Conservation (phyloP, 2,888 invertebrate species). For the Tortricodes alternella region DNA sequence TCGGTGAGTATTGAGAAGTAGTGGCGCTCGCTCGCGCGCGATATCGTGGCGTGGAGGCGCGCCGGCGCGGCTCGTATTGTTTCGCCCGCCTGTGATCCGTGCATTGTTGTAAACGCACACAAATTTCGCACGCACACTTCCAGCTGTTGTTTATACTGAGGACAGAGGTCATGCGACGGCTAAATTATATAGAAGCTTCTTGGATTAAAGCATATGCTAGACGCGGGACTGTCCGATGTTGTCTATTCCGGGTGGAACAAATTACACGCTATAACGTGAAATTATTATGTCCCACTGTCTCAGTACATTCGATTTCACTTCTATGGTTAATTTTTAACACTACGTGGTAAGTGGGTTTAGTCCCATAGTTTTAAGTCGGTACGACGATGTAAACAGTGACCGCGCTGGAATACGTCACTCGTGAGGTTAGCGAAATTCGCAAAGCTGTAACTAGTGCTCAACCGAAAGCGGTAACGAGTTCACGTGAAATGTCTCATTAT, state of each 20-base stretch:
- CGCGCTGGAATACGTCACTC: no score
- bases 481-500: no score
- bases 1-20: background rate
- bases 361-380: no score
- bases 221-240: background rate
- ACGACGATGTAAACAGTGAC: no score
- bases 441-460: no score
- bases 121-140: constrained; percentile 55
- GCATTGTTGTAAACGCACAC: constrained; percentile 62
- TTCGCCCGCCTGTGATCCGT: constrained; percentile 66
- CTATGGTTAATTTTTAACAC: no score
- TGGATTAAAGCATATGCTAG: constrained; percentile 4
- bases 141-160: constrained; percentile 64
- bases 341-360: no score
- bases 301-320: no score
- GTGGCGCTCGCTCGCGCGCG: constrained; percentile 6
- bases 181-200: constrained; percentile 26
- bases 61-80: constrained; percentile 62
- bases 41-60: constrained; percentile 38
- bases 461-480: no score
- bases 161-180: constrained; percentile 52
- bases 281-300: background rate
- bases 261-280: background rate
- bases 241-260: background rate
- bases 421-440: no score